A percentile compares a stretch with the other conserved stretches of the same genome.
Evolutionary conservation across 2,797 vertebrate genomes (phyloP).

Genomic region (Hozukius guyotensis): DNA sequence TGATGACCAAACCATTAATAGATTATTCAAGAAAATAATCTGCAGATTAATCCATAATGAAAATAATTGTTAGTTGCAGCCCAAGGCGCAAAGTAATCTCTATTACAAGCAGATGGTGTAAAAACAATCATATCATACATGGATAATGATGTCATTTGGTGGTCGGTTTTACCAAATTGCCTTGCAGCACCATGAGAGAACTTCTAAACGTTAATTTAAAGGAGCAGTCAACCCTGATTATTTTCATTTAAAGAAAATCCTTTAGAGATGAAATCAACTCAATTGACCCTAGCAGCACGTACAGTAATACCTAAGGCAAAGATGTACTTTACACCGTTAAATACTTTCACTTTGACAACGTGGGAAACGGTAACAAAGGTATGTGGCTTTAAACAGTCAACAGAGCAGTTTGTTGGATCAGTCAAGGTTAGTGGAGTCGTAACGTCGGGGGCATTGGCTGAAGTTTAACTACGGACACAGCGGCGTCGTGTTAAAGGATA

Average conservation of each 20-base stretch:
- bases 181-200: constrained; percentile 18
- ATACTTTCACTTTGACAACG: constrained; percentile 18
- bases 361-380: constrained; percentile 22
- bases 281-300: constrained; percentile 3
- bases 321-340: constrained; percentile 6
- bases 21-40: background rate
- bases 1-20: background rate
- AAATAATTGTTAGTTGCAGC: background rate
- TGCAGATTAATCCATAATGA: background rate
- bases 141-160: background rate
- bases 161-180: background rate
- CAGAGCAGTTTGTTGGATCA: background rate
- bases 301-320: constrained; percentile 11
- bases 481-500: constrained; percentile 5
- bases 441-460: background rate
- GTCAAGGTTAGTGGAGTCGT: constrained; percentile 21
- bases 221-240: background rate
- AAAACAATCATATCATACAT: constrained; percentile 4
- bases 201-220: background rate
- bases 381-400: constrained; percentile 19
- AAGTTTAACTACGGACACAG: constrained; percentile 22
- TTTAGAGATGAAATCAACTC: background rate
- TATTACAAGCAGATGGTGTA: background rate
- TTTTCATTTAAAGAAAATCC: constrained; percentile 5
- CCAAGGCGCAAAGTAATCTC: background rate